A percentile compares a stretch with the other conserved stretches of the same genome.
Conservation (phyloP, 2,888 invertebrate genomes). For the Pyrrhia umbra region DNA sequence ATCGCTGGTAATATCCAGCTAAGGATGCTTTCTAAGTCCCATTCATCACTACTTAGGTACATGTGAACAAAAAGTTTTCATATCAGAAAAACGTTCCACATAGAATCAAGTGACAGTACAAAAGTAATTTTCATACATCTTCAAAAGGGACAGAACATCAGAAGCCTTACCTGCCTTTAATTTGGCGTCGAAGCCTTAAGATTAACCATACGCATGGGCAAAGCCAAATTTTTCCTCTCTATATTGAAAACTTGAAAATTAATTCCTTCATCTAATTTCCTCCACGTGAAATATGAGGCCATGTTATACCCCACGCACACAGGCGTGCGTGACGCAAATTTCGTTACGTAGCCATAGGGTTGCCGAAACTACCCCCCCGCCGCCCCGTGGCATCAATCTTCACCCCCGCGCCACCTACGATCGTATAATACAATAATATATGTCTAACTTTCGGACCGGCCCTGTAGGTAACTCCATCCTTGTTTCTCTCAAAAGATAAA, state of each 20-base stretch:
- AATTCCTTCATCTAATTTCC: slow-evolving; percentile 88
- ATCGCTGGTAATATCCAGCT: too few relatives aligned
- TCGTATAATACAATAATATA: slow-evolving; percentile 90
- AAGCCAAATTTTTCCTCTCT: slow-evolving; percentile 81
- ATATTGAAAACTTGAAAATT: slow-evolving; percentile 89
- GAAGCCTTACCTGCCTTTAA: slow-evolving; percentile 80
- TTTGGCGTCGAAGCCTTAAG: slow-evolving; percentile 74
- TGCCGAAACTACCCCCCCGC: slow-evolving; percentile 87
- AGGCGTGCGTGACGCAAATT: slow-evolving; percentile 85
- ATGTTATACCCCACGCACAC: slow-evolving; percentile 75
- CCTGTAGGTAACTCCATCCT: slow-evolving; percentile 84
- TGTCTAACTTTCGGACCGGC: slow-evolving; percentile 90
- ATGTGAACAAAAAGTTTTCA: not conserved
- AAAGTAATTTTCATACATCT: slow-evolving; percentile 41
- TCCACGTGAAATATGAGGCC: slow-evolving; percentile 86
- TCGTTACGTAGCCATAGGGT: slow-evolving; percentile 88
- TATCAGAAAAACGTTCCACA: not conserved
- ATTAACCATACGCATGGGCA: slow-evolving; percentile 68
- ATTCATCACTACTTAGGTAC: not conserved
- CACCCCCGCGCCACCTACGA: slow-evolving; percentile 88
- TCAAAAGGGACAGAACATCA: slow-evolving; percentile 46
- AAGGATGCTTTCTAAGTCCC: not conserved
- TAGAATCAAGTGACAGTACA: slow-evolving; percentile 3
- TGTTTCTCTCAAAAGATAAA: slow-evolving; percentile 63
- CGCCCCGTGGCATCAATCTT: slow-evolving; percentile 87